phyloP scores from a whole-genome alignment of 2,888 invertebrate genomes.

The Tinea pellionella region DNA sequence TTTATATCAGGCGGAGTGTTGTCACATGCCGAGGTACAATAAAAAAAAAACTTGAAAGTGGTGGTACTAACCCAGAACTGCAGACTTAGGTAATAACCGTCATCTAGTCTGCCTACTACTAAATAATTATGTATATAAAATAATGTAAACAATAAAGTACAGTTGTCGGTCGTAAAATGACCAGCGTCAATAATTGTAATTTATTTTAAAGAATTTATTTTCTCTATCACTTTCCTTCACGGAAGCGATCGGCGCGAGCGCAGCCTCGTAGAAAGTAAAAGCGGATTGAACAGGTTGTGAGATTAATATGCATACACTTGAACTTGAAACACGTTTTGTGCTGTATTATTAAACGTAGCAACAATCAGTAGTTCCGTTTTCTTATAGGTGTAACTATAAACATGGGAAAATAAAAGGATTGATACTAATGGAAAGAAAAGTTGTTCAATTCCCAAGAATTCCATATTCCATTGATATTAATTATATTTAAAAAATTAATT shows the following conservation, averaged over 20 bases:
- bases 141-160: not conserved
- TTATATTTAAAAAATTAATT: too few species aligned
- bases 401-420: too few species aligned
- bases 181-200: not conserved
- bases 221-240: slow-evolving; percentile 49
- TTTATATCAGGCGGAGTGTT: too few species aligned
- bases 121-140: not conserved
- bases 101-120: too few species aligned
- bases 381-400: not conserved
- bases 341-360: not conserved
- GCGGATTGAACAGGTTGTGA: slow-evolving; percentile 32
- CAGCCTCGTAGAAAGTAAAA: slow-evolving; percentile 56
- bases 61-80: too few species aligned
- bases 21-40: too few species aligned
- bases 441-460: too few species aligned
- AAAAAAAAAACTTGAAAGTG: too few species aligned
- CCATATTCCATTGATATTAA: too few species aligned
- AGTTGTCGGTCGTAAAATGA: not conserved
- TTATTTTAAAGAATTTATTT: not conserved
- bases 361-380: not conserved
- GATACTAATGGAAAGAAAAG: too few species aligned
- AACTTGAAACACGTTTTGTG: slow-evolving; percentile 13
- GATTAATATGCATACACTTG: slow-evolving; percentile 7
- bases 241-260: slow-evolving; percentile 40
- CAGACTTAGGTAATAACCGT: too few species aligned